Percentiles rank a stretch among this genome's conserved stretches.
These are phyloP conservation scores for Mormyrops attenuatus DNA, from an alignment of 2,797 vertebrate genomes.

Conservation along the genomic window DNA sequence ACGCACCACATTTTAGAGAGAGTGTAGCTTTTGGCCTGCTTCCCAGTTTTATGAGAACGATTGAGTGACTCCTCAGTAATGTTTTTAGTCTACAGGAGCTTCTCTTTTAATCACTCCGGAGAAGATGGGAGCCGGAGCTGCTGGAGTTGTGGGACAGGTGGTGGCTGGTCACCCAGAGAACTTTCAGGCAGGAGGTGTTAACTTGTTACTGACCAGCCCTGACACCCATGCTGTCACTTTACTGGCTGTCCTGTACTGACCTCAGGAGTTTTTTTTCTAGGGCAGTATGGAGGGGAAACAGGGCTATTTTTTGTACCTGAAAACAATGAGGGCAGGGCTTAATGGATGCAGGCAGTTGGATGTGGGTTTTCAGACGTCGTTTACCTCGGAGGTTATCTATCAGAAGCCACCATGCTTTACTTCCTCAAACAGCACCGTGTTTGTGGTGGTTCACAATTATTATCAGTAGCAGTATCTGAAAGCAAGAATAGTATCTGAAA, in stretches of 20 bases:
- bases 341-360: not conserved
- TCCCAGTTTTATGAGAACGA: slow-evolving; percentile 10
- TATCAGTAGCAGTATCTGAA: not conserved
- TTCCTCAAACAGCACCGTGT: not conserved
- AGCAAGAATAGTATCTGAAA: not conserved
- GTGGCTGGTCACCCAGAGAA: not conserved
- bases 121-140: not conserved
- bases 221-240: not conserved
- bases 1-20: not conserved
- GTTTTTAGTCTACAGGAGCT: not conserved
- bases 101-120: not conserved
- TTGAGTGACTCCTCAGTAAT: not conserved
- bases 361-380: not conserved
- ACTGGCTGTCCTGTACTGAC: not conserved
- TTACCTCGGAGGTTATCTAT: not conserved
- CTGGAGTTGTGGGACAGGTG: not conserved
- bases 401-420: not conserved
- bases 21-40: not conserved
- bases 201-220: not conserved
- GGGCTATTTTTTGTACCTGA: not conserved
- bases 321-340: not conserved
- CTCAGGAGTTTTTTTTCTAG: not conserved
- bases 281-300: not conserved
- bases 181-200: not conserved
- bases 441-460: not conserved